These are phyloP conservation scores for Coccyzus lansbergi DNA, from an alignment of 2,797 vertebrate genomes.

Conservation along the genomic window DNA sequence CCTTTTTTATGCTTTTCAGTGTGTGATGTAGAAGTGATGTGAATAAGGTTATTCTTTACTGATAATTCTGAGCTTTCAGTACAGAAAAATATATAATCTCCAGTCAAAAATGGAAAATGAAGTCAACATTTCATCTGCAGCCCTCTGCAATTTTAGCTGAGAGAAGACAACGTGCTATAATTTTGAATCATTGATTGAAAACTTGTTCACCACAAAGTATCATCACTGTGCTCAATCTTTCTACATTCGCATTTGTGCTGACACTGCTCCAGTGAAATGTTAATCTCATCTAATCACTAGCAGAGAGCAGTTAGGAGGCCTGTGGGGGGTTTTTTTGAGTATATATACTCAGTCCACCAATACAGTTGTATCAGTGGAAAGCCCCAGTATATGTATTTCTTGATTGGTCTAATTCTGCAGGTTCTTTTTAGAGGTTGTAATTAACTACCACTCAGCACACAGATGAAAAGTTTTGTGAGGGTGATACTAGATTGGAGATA, in stretches of 20 bases:
- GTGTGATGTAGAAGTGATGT: not conserved
- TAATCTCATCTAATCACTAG: conserved; percentile 47
- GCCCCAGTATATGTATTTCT: not conserved
- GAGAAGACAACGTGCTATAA: conserved; percentile 19
- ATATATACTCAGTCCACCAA: not conserved
- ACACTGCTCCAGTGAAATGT: conserved; percentile 34
- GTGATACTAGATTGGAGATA: not conserved
- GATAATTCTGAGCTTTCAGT: not conserved
- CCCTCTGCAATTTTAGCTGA: conserved; percentile 25
- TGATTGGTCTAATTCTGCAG: not conserved
- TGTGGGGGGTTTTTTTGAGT: not conserved
- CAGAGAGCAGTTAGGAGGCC: conserved; percentile 7
- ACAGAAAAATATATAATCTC: conserved; percentile 3
- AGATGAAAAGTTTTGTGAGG: not conserved
- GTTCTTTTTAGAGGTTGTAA: not conserved
- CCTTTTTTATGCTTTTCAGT: not conserved
- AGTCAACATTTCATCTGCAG: conserved; percentile 47
- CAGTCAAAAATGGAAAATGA: conserved; percentile 33
- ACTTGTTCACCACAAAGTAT: conserved; percentile 34
- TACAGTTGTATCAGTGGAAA: conserved; percentile 5
- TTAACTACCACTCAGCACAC: not conserved
- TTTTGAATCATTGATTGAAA: conserved; percentile 55
- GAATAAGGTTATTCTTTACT: conserved; percentile 7
- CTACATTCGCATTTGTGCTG: conserved; percentile 52
- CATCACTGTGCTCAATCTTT: conserved; percentile 25